Percentiles rank a stretch among this genome's conserved stretches.
phyloP scores from a whole-genome alignment of 2,797 vertebrate species.

The Pseudochirops cupreus region DNA sequence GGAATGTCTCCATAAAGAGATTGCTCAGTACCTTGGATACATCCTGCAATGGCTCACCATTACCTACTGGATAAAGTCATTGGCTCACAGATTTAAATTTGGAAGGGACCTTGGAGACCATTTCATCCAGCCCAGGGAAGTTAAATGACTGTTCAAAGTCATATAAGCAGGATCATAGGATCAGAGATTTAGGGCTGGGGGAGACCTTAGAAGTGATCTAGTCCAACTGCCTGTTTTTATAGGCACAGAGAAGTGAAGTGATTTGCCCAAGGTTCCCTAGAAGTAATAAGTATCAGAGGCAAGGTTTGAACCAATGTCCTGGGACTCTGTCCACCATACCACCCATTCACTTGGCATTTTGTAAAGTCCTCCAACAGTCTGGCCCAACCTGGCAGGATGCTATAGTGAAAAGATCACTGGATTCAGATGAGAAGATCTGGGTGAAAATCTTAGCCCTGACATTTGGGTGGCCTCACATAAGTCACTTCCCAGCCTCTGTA shows the following conservation, averaged over 20 bases:
- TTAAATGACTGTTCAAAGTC: neutral
- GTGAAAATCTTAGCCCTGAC: neutral
- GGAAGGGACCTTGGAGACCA: neutral
- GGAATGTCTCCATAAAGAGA: neutral
- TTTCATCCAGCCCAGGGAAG: neutral
- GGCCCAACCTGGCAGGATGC: neutral
- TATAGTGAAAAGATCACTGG: neutral
- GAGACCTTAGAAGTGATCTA: neutral
- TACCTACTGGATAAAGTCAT: neutral
- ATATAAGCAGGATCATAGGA: neutral
- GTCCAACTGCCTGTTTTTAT: neutral
- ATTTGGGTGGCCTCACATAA: neutral
- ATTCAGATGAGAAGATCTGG: neutral
- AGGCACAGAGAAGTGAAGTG: constrained; percentile 11
- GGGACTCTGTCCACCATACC: neutral
- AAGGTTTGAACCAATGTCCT: neutral
- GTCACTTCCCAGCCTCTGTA: neutral
- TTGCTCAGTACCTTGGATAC: neutral
- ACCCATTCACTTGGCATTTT: no score
- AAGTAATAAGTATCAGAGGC: no score
- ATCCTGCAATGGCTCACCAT: neutral
- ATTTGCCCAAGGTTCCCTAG: neutral
- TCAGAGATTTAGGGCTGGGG: neutral
- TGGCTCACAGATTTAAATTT: neutral
- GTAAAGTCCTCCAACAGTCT: neutral